Base-by-base conservation (phyloP, 1,140 invertebrate genomes). In the Trissolcus basalis region DNA sequence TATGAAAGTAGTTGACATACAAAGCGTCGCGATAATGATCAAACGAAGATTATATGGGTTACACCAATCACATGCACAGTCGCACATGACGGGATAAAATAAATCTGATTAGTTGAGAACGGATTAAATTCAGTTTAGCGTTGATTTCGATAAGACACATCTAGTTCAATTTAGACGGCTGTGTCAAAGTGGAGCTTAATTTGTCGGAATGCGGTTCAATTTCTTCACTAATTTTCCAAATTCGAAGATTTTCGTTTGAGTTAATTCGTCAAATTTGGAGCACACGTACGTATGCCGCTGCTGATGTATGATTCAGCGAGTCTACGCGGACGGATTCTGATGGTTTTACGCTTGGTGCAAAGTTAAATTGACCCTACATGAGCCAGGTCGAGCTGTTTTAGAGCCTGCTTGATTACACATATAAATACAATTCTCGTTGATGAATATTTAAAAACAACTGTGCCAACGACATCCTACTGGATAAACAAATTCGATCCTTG, bases 71-170 rank as follows among this genome's bases (percentile, higher is more conserved):
- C 13, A 19, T 55, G 53, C 13, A 10, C 56, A 27, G 19, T 27
- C 19, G 19, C 19, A 27, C 19, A 36, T 56, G 49, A 41, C 44
- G 43, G 33, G 45, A 41, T 56, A 11, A 41, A 51, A 64, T 47
- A 48, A 15, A 54, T 47, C 54, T 59, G 48, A 64, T 72, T 58
- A 72, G 54, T 51, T 64, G 43, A 39, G 39, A 64, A 9, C 10
- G 47, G 60, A 72, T 59, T 58, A 64, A 59, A 44, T 47, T 56
- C 45, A 47, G 50, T 55, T 49, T 49, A 41, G 51, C 44, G 53
- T 61, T 61, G 58, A 55, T 55, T 59, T 49, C 43, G 49, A 64
- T 72, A 59, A 71, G 43, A 63, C 19, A 16, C 35, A 51, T 27
- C 55, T n/a, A 58, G 1, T 48, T 70, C 51, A 44, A 63, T 61